These are phyloP conservation scores for Idaea straminata DNA, from an alignment of 2,888 invertebrate genomes.

Conservation along the genomic window DNA sequence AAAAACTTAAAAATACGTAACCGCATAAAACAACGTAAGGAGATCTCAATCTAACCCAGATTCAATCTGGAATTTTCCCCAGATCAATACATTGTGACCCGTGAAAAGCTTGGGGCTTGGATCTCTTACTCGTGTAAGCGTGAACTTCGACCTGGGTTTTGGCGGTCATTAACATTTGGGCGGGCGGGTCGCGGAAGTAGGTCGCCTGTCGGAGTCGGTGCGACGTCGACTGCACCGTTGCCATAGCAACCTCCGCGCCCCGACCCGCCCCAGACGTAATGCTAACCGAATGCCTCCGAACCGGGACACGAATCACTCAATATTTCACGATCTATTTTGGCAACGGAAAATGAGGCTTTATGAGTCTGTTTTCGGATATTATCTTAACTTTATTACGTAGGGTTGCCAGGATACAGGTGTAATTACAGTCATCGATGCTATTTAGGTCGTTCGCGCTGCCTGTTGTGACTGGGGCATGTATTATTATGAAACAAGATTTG, in stretches of 20 bases:
- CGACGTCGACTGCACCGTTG: slow-evolving; percentile 67
- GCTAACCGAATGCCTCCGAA: slow-evolving; percentile 38
- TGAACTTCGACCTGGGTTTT: slow-evolving; percentile 80
- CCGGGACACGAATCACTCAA: slow-evolving; percentile 24
- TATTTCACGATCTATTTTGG: slow-evolving; percentile 2
- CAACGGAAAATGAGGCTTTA: neutral
- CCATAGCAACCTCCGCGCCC: slow-evolving; percentile 51
- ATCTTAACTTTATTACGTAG: neutral
- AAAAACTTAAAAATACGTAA: neutral
- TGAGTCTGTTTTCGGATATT: neutral
- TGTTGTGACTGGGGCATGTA: too few species aligned
- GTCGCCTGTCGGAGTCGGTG: slow-evolving; percentile 47
- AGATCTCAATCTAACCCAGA: slow-evolving; percentile 58
- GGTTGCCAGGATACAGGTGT: too few species aligned
- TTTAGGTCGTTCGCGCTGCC: too few species aligned
- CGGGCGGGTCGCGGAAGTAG: slow-evolving; percentile 63
- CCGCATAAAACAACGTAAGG: neutral
- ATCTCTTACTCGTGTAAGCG: slow-evolving; percentile 73
- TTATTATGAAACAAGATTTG: too few species aligned
- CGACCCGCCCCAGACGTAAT: slow-evolving; percentile 47
- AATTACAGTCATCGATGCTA: too few species aligned
- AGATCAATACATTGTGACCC: slow-evolving; percentile 77
- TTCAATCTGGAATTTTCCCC: slow-evolving; percentile 54
- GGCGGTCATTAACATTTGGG: slow-evolving; percentile 80
- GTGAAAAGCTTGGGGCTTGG: slow-evolving; percentile 58